Evolutionary conservation across 2,113 vertebrate species (phyloP).

Genomic region (Egretta garzetta): DNA sequence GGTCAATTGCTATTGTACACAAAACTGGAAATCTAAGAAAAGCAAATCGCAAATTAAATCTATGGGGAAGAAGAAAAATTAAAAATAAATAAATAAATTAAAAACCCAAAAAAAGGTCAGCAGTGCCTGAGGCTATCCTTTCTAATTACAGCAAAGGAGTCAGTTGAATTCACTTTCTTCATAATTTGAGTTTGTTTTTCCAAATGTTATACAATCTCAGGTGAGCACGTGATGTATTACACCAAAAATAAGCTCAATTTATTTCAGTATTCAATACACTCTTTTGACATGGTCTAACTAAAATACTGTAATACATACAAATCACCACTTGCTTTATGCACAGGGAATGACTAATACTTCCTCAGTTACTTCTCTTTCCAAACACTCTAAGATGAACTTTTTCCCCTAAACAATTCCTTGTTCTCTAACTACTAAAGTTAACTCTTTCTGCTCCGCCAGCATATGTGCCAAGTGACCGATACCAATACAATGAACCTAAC

Average conservation of each 20-base stretch:
- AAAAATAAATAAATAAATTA: not conserved
- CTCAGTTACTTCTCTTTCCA: conserved; percentile 13
- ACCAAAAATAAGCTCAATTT: not conserved
- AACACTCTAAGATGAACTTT: not conserved
- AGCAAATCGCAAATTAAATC: not conserved
- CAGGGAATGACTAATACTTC: conserved; percentile 21
- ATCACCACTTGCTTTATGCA: not conserved
- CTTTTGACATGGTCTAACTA: not conserved
- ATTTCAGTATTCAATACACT: not conserved
- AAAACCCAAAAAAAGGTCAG: not conserved
- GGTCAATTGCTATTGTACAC: not conserved
- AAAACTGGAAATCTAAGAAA: not conserved
- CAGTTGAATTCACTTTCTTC: not conserved
- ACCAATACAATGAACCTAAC: not conserved
- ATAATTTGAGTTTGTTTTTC: not conserved
- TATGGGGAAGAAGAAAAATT: accelerated
- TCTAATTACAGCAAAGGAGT: not conserved
- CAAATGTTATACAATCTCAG: not conserved
- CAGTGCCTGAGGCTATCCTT: not conserved
- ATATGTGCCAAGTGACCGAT: not conserved
- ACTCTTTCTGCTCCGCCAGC: not conserved
- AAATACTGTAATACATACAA: not conserved
- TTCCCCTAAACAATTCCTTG: not conserved
- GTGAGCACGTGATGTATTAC: accelerated
- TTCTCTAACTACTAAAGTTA: not conserved